Evolutionary conservation across 2,797 vertebrate genomes (phyloP).

Genomic region (Calcarius lapponicus): DNA sequence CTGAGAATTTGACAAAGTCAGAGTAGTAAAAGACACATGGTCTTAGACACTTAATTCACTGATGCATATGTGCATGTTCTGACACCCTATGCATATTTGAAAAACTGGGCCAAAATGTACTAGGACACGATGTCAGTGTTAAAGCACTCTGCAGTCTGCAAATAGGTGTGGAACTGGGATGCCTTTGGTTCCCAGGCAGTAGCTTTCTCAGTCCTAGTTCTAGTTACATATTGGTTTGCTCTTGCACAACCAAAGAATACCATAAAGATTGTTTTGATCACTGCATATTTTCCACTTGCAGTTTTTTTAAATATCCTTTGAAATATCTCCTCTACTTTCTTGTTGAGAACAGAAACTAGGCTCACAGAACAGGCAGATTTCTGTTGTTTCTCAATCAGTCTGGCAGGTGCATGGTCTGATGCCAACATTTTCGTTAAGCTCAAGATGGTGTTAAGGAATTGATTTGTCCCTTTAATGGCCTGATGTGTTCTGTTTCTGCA

Average conservation of each 20-base stretch:
- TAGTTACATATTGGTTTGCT: not conserved
- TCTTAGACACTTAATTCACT: not conserved
- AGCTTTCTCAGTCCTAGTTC: not conserved
- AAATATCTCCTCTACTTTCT: not conserved
- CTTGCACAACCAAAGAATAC: not conserved
- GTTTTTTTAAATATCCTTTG: not conserved
- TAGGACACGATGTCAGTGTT: not conserved
- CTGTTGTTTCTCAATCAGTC: not conserved
- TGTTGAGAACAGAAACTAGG: not conserved
- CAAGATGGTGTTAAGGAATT: not conserved
- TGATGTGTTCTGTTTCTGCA: not conserved
- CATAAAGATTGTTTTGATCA: not conserved
- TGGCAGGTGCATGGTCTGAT: not conserved
- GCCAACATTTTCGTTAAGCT: not conserved
- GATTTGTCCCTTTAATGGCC: not conserved
- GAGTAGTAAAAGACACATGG: not conserved
- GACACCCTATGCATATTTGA: not conserved
- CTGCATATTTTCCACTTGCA: not conserved
- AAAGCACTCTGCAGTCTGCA: not conserved
- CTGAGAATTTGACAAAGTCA: not conserved
- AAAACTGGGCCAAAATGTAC: not conserved
- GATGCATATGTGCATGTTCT: not conserved
- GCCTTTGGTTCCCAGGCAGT: not conserved
- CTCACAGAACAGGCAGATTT: not conserved
- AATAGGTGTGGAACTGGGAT: not conserved